Conservation (phyloP, 2,888 invertebrate species). For the Calameuta filiformis region DNA sequence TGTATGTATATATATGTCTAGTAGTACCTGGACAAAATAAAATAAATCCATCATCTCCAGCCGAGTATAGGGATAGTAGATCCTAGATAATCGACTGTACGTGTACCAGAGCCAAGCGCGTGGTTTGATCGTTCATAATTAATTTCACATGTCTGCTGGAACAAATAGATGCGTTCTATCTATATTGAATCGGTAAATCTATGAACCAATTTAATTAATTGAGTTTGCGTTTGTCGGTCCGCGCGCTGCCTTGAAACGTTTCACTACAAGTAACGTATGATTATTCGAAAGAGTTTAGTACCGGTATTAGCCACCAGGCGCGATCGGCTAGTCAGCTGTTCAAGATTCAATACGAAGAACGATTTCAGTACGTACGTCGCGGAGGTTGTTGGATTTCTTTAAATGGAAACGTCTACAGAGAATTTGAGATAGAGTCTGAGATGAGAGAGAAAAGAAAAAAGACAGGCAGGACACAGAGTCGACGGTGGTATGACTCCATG, state of each 20-base stretch:
- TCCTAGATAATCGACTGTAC: background rate
- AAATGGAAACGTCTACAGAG: background rate
- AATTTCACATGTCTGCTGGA: conserved; percentile 18
- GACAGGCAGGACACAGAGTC: background rate
- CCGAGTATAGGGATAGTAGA: background rate
- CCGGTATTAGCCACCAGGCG: background rate
- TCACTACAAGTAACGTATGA: background rate
- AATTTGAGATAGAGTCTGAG: background rate
- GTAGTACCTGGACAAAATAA: background rate
- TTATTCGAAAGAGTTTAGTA: background rate
- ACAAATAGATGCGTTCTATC: conserved; percentile 19
- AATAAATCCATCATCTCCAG: background rate
- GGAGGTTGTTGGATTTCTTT: background rate
- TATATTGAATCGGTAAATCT: conserved; percentile 22
- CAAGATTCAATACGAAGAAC: background rate
- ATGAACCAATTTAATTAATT: conserved; percentile 21
- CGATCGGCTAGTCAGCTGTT: background rate
- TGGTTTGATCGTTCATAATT: conserved; percentile 15
- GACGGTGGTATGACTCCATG: background rate
- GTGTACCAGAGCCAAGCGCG: background rate
- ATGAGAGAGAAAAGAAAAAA: background rate
- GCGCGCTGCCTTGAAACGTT: background rate
- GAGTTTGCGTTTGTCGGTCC: conserved; percentile 16
- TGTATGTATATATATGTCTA: background rate
- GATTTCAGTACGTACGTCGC: background rate